Evolutionary conservation across 2,888 invertebrate genomes (phyloP).

Genomic region (Erebia ligea): DNA sequence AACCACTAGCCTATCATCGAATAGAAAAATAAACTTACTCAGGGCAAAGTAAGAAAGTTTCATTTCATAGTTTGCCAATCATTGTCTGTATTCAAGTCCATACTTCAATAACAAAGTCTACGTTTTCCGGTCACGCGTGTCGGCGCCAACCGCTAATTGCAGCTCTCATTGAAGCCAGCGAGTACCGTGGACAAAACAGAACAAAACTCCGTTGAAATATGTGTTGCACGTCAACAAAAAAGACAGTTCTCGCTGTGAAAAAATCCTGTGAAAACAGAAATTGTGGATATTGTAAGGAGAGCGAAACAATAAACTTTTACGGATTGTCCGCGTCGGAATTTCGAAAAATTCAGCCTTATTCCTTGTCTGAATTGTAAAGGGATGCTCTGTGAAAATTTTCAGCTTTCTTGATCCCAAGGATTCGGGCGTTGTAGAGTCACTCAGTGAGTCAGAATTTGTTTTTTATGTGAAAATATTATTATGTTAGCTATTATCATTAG

Average conservation of each 20-base stretch:
- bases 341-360: too few relatives aligned
- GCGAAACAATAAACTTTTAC: neutral
- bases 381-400: too few relatives aligned
- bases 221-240: slow-evolving; percentile 14
- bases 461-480: too few relatives aligned
- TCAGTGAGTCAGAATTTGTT: too few relatives aligned
- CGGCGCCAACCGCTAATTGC: slow-evolving; percentile 5
- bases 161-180: slow-evolving; percentile 1
- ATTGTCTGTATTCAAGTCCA: neutral
- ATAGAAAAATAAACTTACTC: too few relatives aligned
- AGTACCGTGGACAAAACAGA: slow-evolving; percentile 7
- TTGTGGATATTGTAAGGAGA: neutral
- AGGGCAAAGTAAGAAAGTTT: too few relatives aligned
- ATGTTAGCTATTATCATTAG: too few relatives aligned
- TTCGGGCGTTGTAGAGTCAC: neutral
- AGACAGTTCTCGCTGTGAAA: neutral
- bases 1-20: too few relatives aligned
- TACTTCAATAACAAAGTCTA: neutral
- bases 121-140: slow-evolving; percentile 8
- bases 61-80: neutral
- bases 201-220: neutral
- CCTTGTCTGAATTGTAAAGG: too few relatives aligned
- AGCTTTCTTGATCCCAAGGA: neutral
- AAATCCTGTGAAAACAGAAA: neutral
- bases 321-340: too few relatives aligned